Evolutionary conservation across 2,113 vertebrate genomes (phyloP), one percentile per base, ranked within the genome.

Genomic region (Eulacestoma nigropectus): DNA sequence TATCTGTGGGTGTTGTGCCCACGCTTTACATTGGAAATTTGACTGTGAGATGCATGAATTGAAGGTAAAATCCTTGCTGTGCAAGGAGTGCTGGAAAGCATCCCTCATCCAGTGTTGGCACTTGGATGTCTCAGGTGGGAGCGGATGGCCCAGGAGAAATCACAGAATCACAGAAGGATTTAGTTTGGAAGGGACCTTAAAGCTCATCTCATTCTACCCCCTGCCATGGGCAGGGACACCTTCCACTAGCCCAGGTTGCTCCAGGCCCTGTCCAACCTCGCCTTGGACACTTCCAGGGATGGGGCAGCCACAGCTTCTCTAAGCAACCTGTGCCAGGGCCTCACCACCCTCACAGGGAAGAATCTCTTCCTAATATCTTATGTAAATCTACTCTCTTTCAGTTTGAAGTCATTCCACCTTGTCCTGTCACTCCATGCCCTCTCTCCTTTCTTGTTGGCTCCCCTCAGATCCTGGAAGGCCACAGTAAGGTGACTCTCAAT

Each of bases 241-340:
- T 76, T 18, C 11, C 47, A 62, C 20, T 18, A 0, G 4, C 46
- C 53, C 39, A 53, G 47, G n/a, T 0, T 68, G 23, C 13, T 41
- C 46, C 46, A 44, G 67, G 5, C 12, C 18, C 18, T 0, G 0
- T 57, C 33, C 52, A 60, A 0, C 39, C 53, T 67, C 39, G 25
- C 29, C 70, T 47, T 41, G 41, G 11, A 0, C 47, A 41, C 8
- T 53, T 1, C 15, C 62, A 83, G 60, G 11, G 16, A 68, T 30
- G 53, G 19, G 9, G 33, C 60, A 67, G 52, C 37, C 46, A 52
- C 33, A 82, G 53, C n/a, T 53, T 0, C 53, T 46, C 25, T 89
- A 69, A 11, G n/a, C 23, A 75, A 0, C 13, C 57, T 35, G 42
- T 56, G 32, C 46, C 39, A 77, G 55, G 37, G 37, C 6, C 10